Base-by-base conservation (phyloP, 2,113 vertebrate genomes). In the Rhombomys opimus region DNA sequence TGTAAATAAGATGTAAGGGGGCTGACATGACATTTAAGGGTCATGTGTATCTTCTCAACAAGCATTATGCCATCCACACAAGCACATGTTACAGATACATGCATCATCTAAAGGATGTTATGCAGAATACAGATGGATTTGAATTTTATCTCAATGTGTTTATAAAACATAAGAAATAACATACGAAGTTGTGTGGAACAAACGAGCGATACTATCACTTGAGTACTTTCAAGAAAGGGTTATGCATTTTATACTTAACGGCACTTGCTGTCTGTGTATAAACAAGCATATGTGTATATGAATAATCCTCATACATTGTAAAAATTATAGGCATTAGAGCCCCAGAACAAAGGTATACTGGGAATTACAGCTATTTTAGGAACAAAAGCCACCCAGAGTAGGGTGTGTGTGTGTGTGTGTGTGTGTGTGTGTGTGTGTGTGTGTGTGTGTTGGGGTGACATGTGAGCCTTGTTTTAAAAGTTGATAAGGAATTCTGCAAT, bases 391-490 rank as follows among this genome's bases (percentile, higher is more conserved):
- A 25, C 30, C 2, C 12, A 68, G 76, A 61, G 25, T 81, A 38
- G 61, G 18, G 61, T 27, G 73, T 59, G 76, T 78, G 25, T 82
- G 73, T 73, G 15, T 68, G 27, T 68, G 67, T 35, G 30, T 70
- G 65, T 65, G 75, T 82, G 30, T 80, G 85, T 59, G 68, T 81
- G 35, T 88, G 76, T 76, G 17, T 76, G 22, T 27, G n/a, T 73
- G n/a, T 41, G 18, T 76, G 68, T 80, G 46, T 76, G 84, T 80
- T 13, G 38, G 14, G 32, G 57, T 86, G 54, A 89, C 25, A 25
- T 68, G 25, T 76, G 18, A 93, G 25, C 27, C 76, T 46, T 94
- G n/a, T 73, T 93, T 41, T 95, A 76, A 77, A 93, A 65, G 1
- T 61, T 78, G 72, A 75, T 82, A n/a, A 94, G 30, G 23, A 80